phyloP scores from a whole-genome alignment of 2,888 invertebrate species.

The Hydraecia micacea region DNA sequence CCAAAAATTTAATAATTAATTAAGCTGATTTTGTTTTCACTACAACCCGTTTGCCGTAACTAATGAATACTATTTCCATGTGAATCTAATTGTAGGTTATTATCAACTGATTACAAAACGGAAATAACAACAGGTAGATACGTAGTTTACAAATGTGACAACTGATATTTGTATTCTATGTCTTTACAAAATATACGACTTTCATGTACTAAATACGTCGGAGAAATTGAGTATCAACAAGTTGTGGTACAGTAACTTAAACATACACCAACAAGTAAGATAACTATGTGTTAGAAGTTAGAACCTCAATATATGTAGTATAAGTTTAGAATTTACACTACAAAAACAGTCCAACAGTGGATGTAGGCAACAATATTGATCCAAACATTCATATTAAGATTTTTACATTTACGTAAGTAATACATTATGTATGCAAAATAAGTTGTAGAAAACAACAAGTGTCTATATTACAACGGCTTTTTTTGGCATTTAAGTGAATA shows the following conservation, averaged over 20 bases:
- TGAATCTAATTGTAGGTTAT: slow-evolving; percentile 40
- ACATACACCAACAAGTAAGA: slow-evolving; percentile 26
- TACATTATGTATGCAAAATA: slow-evolving; percentile 60
- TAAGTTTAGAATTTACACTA: slow-evolving; percentile 52
- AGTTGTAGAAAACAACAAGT: slow-evolving; percentile 57
- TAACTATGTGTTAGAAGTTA: slow-evolving; percentile 40
- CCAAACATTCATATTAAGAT: slow-evolving; percentile 67
- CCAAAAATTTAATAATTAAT: slow-evolving; percentile 1
- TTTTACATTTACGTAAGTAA: slow-evolving; percentile 53
- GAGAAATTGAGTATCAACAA: slow-evolving; percentile 39
- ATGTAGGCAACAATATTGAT: slow-evolving; percentile 66
- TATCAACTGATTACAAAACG: slow-evolving; percentile 30
- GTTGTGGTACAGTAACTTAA: slow-evolving; percentile 28
- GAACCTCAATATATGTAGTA: slow-evolving; percentile 43
- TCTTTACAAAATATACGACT: slow-evolving; percentile 53
- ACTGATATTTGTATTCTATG: slow-evolving; percentile 63
- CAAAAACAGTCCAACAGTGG: slow-evolving; percentile 64
- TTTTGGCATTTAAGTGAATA: slow-evolving; percentile 65
- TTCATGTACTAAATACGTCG: slow-evolving; percentile 37
- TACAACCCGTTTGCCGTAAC: slow-evolving; percentile 55
- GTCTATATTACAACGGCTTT: slow-evolving; percentile 56
- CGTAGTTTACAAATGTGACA: slow-evolving; percentile 56
- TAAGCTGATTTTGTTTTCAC: slow-evolving; percentile 3
- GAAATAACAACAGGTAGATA: slow-evolving; percentile 62
- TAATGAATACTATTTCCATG: slow-evolving; percentile 51